phyloP scores from a whole-genome alignment of 2,797 vertebrate species.

The Arctocebus calabarensis region DNA sequence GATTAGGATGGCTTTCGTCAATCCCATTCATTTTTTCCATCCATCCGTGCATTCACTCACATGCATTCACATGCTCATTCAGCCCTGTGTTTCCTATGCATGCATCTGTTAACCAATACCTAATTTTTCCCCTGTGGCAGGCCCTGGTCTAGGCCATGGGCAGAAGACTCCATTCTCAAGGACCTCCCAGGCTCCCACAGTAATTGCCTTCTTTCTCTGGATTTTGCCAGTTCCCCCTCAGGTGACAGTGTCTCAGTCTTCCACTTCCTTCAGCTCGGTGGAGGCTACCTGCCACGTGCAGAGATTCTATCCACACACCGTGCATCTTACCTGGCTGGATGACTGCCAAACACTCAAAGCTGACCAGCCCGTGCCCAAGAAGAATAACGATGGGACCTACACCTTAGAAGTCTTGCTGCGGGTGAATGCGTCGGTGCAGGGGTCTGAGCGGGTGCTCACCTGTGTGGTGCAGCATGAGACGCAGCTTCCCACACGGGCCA shows the following conservation, averaged over 20 bases:
- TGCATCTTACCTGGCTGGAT: conserved; percentile 60
- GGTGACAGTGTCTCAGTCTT: conserved; percentile 60
- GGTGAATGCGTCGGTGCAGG: background rate
- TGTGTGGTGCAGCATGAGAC: conserved; percentile 60
- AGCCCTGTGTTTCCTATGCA: background rate
- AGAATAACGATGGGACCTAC: conserved; percentile 51
- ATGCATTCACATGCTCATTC: background rate
- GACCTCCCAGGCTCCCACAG: background rate
- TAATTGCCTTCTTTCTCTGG: conserved; percentile 47
- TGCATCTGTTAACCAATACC: background rate
- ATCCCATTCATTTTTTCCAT: background rate
- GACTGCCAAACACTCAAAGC: background rate
- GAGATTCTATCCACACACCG: conserved; percentile 57
- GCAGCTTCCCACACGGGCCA: conserved; percentile 44
- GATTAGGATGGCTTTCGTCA: background rate
- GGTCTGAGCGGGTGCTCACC: conserved; percentile 34
- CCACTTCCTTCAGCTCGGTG: background rate
- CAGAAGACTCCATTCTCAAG: background rate
- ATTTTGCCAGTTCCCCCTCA: conserved; percentile 50
- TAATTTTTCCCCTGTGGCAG: background rate
- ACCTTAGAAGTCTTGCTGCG: background rate
- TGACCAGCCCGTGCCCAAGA: background rate
- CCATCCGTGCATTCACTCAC: background rate
- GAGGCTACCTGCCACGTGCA: conserved; percentile 38
- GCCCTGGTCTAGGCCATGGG: background rate